These are phyloP conservation scores for Frankliniella fusca DNA, from an alignment of 2,888 invertebrate genomes.

Conservation along the genomic window DNA sequence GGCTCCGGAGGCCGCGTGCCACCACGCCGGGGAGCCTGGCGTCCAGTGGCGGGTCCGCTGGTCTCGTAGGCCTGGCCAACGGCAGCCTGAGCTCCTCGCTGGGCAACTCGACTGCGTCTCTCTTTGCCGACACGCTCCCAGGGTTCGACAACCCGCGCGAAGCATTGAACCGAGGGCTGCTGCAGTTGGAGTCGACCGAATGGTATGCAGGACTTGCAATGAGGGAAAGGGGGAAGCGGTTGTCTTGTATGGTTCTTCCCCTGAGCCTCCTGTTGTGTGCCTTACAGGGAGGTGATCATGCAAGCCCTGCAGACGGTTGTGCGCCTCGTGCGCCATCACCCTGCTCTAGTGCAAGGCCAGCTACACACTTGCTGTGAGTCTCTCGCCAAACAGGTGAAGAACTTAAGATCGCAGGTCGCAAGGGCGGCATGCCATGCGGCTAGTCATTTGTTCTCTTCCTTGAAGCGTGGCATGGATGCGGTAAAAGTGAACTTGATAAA, in stretches of 20 bases:
- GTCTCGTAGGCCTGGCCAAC: not conserved
- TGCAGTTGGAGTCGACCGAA: conserved; percentile 65
- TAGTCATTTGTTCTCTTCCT: conserved; percentile 69
- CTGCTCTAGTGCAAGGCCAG: conserved; percentile 59
- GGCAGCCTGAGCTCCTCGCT: conserved; percentile 27
- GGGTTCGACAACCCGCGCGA: conserved; percentile 63
- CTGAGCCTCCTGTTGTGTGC: not conserved
- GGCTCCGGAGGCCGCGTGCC: not conserved
- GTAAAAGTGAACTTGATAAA: conserved; percentile 47
- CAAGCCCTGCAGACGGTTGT: conserved; percentile 66
- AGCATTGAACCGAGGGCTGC: conserved; percentile 58
- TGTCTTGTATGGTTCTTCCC: too few species aligned
- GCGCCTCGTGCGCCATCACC: conserved; percentile 62
- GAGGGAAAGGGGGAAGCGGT: too few species aligned
- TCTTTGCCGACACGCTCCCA: conserved; percentile 45
- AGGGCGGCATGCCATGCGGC: conserved; percentile 80
- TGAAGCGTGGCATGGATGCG: conserved; percentile 55
- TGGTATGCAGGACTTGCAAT: conserved; percentile 51
- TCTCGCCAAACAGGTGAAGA: conserved; percentile 74
- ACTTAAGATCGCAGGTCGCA: conserved; percentile 82
- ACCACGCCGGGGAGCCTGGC: not conserved
- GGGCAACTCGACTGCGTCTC: conserved; percentile 34
- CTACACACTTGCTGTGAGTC: conserved; percentile 64
- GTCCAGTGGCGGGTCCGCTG: not conserved
- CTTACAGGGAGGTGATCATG: conserved; percentile 65